phyloP scores from a whole-genome alignment of 2,888 invertebrate genomes.

The Gortyna flavago region DNA sequence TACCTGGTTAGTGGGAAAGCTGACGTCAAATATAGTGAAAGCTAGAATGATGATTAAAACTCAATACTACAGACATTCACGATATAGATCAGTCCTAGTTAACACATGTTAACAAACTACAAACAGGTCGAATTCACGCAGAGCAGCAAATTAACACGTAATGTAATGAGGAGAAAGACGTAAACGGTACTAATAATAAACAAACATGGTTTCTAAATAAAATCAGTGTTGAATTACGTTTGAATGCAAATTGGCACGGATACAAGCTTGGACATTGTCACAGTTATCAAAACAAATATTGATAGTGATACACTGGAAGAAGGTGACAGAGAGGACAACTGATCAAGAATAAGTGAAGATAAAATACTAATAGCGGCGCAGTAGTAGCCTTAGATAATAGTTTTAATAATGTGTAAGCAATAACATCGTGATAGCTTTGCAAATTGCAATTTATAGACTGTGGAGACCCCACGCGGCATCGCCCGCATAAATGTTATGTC shows the following conservation, averaged over 20 bases:
- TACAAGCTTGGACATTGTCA: no score
- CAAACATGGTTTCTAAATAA: slow-evolving; percentile 17
- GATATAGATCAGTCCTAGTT: slow-evolving; percentile 27
- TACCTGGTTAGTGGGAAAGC: slow-evolving; percentile 13
- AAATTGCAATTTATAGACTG: slow-evolving; percentile 53
- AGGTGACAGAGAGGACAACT: neutral
- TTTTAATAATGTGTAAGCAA: slow-evolving; percentile 27
- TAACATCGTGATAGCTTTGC: slow-evolving; percentile 26
- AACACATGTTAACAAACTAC: slow-evolving; percentile 53
- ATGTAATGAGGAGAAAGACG: slow-evolving; percentile 36
- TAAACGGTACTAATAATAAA: slow-evolving; percentile 41
- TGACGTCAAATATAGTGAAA: slow-evolving; percentile 29
- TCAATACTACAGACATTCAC: slow-evolving; percentile 35
- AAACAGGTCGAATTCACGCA: slow-evolving; percentile 59
- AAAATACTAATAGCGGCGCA: neutral
- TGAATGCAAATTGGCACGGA: slow-evolving; percentile 6
- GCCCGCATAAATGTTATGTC: slow-evolving; percentile 39
- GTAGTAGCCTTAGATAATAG: neutral
- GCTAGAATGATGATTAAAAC: slow-evolving; percentile 20
- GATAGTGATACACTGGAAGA: neutral
- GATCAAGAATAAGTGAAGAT: slow-evolving; percentile 1
- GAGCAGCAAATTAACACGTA: slow-evolving; percentile 60
- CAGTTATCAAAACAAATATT: slow-evolving; percentile 13
- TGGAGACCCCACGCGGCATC: slow-evolving; percentile 53
- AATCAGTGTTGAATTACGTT: slow-evolving; percentile 22